phyloP scores from a whole-genome alignment of 2,888 invertebrate species.

The Temnothorax unifasciatus region DNA sequence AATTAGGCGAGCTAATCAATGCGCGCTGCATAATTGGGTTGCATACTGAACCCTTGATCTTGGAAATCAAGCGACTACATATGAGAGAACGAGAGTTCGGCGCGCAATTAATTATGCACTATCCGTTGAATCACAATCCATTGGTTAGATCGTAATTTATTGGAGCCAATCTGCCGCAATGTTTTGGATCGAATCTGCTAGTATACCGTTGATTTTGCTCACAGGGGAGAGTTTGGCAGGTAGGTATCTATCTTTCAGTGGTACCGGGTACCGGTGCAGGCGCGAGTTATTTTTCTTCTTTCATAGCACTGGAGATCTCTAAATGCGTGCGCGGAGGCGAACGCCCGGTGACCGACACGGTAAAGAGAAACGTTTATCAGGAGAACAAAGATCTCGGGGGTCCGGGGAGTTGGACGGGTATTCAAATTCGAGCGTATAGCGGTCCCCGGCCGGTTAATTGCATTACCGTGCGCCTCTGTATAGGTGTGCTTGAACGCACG shows the following conservation, averaged over 20 bases:
- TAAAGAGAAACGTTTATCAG: not conserved
- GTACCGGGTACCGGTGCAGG: not conserved
- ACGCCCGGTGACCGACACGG: not conserved
- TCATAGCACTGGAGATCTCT: not conserved
- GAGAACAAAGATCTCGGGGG: constrained; percentile 34
- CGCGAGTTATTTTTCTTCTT: not conserved
- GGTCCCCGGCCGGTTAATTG: constrained; percentile 60
- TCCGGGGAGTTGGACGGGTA: constrained; percentile 53
- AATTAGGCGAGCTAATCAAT: not conserved
- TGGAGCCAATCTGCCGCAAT: not conserved
- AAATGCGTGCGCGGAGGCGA: not conserved
- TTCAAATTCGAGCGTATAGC: constrained; percentile 65
- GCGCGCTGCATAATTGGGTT: not conserved
- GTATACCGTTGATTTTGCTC: not conserved
- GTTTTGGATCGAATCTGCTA: not conserved
- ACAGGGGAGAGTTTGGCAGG: not conserved
- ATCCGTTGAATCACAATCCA: not conserved
- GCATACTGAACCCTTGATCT: too few relatives aligned
- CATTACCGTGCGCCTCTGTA: constrained; percentile 20
- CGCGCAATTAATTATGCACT: not conserved
- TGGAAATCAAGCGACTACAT: not conserved
- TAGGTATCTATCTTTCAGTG: too few relatives aligned
- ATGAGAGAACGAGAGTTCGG: not conserved
- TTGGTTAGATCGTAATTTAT: not conserved
- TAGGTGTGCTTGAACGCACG: not conserved